Evolutionary conservation across 2,113 vertebrate genomes (phyloP), one percentile per base, ranked within the genome.

Genomic region (Fukomys damarensis): DNA sequence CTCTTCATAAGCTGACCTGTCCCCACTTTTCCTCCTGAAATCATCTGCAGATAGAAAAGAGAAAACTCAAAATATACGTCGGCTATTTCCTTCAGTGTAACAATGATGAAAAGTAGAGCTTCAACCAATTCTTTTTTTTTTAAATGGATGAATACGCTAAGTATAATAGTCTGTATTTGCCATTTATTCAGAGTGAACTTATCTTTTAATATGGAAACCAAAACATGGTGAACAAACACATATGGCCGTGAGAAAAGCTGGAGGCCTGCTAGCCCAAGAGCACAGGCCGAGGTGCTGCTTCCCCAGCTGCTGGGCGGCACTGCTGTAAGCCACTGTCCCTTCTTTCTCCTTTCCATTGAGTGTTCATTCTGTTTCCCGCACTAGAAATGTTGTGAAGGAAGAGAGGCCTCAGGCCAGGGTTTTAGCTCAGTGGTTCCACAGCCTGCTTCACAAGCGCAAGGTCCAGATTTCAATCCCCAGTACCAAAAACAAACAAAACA

Each of bases 31-130:
- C 96, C 91, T 98, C 98, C 99, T 96, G 86, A 91, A 93, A 14
- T 98, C 98, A 85, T 99, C 99, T 98, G 98, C 46, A 87, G 89
- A 97, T 58, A 68, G 76, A 97, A 96, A 32, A 80, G 16, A 90
- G 6, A 84, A 93, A 46, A 61, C 14, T 58, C 49, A 82, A 66
- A 93, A 63, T 77, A 4, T 3, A 41, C 0, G 17, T 58, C 49
- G 22, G 54, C 32, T 76, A 52, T 52, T 65, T 79, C 43, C 49
- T 82, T 41, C 38, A 66, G 35, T 22, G 17, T n/a, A 65, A 81
- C 1, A 17, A 82, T 68, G 41, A 82, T 43, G 58, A 89, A 80
- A 68, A 95, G 7, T 0, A 82, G 3, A 93, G 41, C 70, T 56
- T 79, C 66, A 41, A 68, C 30, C 59, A 93, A 66, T 10, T 7